Evolutionary conservation across 1,140 invertebrate genomes (phyloP), one percentile per base, ranked within the genome.

Genomic region (Neoseiulus cucumeris): DNA sequence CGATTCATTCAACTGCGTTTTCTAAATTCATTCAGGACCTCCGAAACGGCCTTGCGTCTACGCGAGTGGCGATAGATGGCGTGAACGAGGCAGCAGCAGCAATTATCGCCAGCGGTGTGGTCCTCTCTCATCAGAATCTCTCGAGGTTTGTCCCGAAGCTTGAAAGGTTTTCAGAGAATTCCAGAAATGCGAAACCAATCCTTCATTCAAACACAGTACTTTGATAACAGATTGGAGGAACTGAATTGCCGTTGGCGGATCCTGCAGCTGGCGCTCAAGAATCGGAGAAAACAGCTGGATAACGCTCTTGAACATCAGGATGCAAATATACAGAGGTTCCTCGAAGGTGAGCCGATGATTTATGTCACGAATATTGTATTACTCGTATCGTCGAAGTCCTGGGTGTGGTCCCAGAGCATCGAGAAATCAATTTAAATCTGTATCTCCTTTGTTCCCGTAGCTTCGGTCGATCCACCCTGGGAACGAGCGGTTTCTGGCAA

Each of bases 391-490:
- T n/a, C n/a, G n/a, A n/a, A n/a, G n/a, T n/a, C n/a, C n/a, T n/a
- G n/a, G n/a, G n/a, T n/a, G n/a, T n/a, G n/a, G n/a, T n/a, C n/a
- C n/a, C n/a, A n/a, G n/a, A n/a, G n/a, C 33, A 4, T 39, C n/a
- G n/a, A n/a, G 33, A 4, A 39, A 9, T 6, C 4, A 4, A 9
- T 39, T n/a, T 14, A 6, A 51, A 7, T 65, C n/a, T 17, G n/a
- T 66, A 20, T 68, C 14, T 25, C 14, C 29, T 42, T 67, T 65
- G 76, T 81, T 73, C 73, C 87, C 70, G 78, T 84, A 75, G 83
- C 82, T 70, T 86, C 89, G 70, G 91, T 97, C 30, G 87, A 90
- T 71, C 83, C 84, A 70, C 92, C 92, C 41, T 98, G 91, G 91
- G 92, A 96, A 78, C 79, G 92, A 74, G 89, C 91, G 68, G 85